A percentile compares a stretch with the other conserved stretches of the same genome.
These are phyloP conservation scores for Gymnoscopelus braueri DNA, from an alignment of 2,797 vertebrate species.

Conservation along the genomic window DNA sequence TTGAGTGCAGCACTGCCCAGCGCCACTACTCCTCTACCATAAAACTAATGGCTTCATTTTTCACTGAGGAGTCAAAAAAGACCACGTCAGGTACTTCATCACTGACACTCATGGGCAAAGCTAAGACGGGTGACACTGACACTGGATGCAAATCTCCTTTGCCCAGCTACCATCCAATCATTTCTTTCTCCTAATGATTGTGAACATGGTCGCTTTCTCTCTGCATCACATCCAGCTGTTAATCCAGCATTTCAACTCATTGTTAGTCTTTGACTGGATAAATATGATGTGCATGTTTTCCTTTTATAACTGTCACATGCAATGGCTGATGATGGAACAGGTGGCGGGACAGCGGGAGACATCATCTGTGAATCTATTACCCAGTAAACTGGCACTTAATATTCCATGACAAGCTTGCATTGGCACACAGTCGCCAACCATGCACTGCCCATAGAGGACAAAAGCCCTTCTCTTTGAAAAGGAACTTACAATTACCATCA, in stretches of 20 bases:
- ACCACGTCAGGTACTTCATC: conserved; percentile 62
- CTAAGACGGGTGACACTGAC: conserved; percentile 35
- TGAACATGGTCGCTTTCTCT: not conserved
- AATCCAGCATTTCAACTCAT: conserved; percentile 29
- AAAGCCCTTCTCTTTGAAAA: not conserved
- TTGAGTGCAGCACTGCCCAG: conserved; percentile 37
- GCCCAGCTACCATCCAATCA: conserved; percentile 4
- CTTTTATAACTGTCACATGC: no score
- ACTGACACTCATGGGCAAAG: conserved; percentile 50
- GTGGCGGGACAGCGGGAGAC: conserved; percentile 78
- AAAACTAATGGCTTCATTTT: conserved; percentile 77
- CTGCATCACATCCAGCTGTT: not conserved
- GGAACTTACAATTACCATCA: no score
- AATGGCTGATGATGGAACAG: conserved; percentile 75
- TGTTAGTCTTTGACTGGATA: conserved; percentile 53
- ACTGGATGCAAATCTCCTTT: conserved; percentile 26
- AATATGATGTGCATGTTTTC: conserved; percentile 53
- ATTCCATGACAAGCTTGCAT: conserved; percentile 65
- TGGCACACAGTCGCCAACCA: conserved; percentile 25
- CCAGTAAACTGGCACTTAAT: conserved; percentile 75
- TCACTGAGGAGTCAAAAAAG: conserved; percentile 61
- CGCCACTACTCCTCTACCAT: conserved; percentile 24
- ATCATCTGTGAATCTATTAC: conserved; percentile 75
- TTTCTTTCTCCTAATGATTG: not conserved
- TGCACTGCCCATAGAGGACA: not conserved